Conservation (phyloP, 2,113 vertebrate species). For the Rattus rattus region DNA sequence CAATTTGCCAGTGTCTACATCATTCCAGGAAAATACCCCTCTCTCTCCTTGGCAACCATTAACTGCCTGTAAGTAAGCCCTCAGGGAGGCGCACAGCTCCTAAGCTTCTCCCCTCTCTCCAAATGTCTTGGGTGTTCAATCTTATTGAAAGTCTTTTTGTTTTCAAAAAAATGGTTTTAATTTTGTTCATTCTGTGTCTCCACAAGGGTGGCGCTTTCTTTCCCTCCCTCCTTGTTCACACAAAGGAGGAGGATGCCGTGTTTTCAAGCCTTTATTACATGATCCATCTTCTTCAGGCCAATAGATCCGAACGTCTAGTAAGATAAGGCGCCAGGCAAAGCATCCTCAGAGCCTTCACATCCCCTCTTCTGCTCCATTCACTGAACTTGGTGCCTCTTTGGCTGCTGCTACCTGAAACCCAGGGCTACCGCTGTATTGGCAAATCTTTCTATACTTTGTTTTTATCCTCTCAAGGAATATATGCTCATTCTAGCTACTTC, state of each 20-base stretch:
- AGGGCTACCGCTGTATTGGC: background rate
- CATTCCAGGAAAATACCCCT: background rate
- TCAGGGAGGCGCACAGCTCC: background rate
- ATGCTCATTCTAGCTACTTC: background rate
- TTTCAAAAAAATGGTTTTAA: background rate
- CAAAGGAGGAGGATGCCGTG: background rate
- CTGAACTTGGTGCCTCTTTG: background rate
- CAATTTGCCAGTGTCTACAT: background rate
- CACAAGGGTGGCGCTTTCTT: background rate
- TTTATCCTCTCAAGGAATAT: no score
- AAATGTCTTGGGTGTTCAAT: conserved; percentile 5
- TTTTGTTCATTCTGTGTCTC: background rate
- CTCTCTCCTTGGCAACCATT: no score
- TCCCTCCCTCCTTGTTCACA: background rate
- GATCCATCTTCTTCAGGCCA: background rate
- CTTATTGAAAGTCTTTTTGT: background rate
- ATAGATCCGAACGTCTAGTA: background rate
- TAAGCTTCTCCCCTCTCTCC: background rate
- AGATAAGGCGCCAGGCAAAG: background rate
- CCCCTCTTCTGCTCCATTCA: background rate
- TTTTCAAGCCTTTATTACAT: background rate
- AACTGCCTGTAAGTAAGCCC: background rate
- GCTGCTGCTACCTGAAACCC: background rate
- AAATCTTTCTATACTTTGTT: background rate
- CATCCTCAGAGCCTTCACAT: background rate